phyloP scores from a whole-genome alignment of 2,113 vertebrate species.

The Tiliqua scincoides region DNA sequence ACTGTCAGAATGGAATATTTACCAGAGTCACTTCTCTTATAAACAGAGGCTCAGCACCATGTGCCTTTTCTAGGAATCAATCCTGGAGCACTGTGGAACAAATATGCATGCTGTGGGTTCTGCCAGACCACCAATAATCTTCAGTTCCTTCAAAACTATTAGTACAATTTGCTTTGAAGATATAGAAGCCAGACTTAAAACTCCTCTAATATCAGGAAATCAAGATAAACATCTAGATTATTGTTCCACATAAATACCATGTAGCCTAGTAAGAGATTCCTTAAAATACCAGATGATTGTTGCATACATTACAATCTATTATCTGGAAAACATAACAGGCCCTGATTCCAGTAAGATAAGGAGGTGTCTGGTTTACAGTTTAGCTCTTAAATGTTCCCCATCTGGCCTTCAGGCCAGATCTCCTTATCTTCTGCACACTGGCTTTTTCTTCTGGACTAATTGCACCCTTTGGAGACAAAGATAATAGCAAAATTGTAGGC shows the following conservation, averaged over 20 bases:
- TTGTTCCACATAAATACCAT: background rate
- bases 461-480: background rate
- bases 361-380: background rate
- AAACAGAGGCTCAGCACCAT: background rate
- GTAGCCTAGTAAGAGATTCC: background rate
- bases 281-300: background rate
- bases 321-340: background rate
- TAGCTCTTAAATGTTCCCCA: background rate
- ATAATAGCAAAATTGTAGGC: background rate
- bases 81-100: background rate
- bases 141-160: background rate
- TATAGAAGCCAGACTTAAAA: background rate
- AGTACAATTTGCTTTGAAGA: background rate
- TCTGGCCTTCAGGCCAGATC: background rate
- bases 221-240: background rate
- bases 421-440: background rate
- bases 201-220: background rate
- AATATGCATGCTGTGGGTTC: background rate
- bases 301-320: background rate
- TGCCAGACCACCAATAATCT: background rate
- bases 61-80: background rate
- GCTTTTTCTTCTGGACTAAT: background rate
- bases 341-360: background rate
- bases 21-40: background rate
- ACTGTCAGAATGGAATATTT: background rate